Evolutionary conservation across 1,140 invertebrate genomes (phyloP).

Genomic region (Globodera rostochiensis): DNA sequence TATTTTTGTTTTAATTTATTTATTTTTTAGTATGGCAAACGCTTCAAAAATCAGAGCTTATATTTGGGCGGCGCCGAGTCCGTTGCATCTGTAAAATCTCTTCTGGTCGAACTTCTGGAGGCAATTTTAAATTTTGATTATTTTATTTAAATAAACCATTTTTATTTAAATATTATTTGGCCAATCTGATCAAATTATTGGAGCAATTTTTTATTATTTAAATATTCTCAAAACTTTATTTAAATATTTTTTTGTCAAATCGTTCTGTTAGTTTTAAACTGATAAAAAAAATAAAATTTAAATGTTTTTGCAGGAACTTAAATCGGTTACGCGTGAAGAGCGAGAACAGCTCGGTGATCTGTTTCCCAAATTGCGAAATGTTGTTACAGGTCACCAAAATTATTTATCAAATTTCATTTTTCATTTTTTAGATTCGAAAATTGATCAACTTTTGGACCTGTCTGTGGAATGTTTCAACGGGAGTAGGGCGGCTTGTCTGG

Average conservation of each 20-base stretch:
- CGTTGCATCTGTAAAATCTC: not conserved
- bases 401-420: not conserved
- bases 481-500: not conserved
- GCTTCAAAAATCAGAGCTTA: not conserved
- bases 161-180: too few species aligned
- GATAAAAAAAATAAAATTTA: constrained; percentile 1
- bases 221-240: too few species aligned
- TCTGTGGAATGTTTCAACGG: not conserved
- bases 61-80: not conserved
- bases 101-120: not conserved
- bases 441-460: constrained; percentile 1
- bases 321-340: not conserved
- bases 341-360: not conserved
- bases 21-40: not conserved
- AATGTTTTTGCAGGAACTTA: not conserved
- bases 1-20: not conserved
- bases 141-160: not conserved
- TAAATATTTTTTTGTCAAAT: not conserved
- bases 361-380: not conserved
- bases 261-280: not conserved
- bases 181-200: not conserved
- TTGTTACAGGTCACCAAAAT: not conserved
- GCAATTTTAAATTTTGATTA: not conserved
- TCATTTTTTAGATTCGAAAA: not conserved
- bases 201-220: too few species aligned